These are phyloP conservation scores for Pachyseris speciosa DNA, from an alignment of 64 coral and sea anemone species.

Conservation along the genomic window DNA sequence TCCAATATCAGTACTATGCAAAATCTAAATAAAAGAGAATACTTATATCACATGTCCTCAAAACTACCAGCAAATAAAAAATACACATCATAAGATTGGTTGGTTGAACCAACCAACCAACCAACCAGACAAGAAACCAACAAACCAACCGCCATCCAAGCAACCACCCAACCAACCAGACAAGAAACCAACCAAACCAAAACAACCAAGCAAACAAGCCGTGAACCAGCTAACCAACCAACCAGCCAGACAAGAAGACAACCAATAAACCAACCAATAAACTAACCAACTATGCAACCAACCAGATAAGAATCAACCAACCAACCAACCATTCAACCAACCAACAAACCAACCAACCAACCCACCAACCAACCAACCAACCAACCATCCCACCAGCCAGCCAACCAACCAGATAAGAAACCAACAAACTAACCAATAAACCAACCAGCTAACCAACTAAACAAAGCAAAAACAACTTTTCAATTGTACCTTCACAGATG, in stretches of 20 bases:
- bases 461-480: neutral
- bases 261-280: no score
- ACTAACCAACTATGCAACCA: no score
- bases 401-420: neutral
- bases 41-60: no score
- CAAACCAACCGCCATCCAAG: no score
- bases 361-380: neutral
- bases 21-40: no score
- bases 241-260: no score
- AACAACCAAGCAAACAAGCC: neutral
- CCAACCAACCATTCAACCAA: neutral
- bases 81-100: no score
- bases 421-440: neutral
- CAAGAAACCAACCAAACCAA: neutral
- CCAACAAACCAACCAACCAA: neutral
- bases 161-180: no score
- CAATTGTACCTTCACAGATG: conserved; percentile 52
- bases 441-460: neutral
- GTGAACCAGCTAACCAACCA: neutral
- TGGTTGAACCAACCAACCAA: no score
- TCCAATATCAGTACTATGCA: no score
- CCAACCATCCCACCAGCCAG: neutral
- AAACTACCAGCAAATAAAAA: no score
- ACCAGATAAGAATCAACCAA: neutral
- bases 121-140: no score